phyloP scores from a whole-genome alignment of 2,113 vertebrate genomes.

The Microcebus ravelobensis region DNA sequence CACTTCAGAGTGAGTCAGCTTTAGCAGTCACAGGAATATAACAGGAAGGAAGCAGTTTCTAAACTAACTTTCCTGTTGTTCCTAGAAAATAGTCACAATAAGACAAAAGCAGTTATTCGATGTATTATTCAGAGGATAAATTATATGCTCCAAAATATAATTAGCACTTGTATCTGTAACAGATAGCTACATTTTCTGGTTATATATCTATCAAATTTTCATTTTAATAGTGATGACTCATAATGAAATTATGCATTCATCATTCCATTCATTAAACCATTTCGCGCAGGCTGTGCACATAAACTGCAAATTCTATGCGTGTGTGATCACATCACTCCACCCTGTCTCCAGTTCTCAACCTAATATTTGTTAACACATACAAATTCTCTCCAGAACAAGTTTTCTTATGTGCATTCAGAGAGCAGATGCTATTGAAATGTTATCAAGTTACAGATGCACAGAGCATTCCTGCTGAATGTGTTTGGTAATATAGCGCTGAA shows the following conservation, averaged over 20 bases:
- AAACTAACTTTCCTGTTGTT: slow-evolving; percentile 46
- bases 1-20: slow-evolving; percentile 18
- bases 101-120: slow-evolving; percentile 59
- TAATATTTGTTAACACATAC: slow-evolving; percentile 60
- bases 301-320: slow-evolving; percentile 67
- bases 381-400: slow-evolving; percentile 54
- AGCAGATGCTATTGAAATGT: slow-evolving; percentile 57
- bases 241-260: slow-evolving; percentile 80
- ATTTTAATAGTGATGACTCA: slow-evolving; percentile 84
- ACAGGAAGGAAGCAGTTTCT: slow-evolving; percentile 51
- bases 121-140: slow-evolving; percentile 72
- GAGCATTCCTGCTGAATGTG: slow-evolving; percentile 3
- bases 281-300: slow-evolving; percentile 51
- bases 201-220: slow-evolving; percentile 80
- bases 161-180: slow-evolving; percentile 80
- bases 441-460: slow-evolving; percentile 27
- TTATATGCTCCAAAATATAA: slow-evolving; percentile 69
- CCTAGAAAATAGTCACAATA: slow-evolving; percentile 60
- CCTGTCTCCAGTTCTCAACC: slow-evolving; percentile 14
- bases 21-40: not conserved
- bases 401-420: slow-evolving; percentile 1
- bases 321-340: slow-evolving; percentile 5
- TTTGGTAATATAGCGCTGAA: slow-evolving; percentile 34
- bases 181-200: slow-evolving; percentile 80
- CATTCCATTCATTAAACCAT: slow-evolving; percentile 76